These are phyloP conservation scores for Catotricha subobsoleta DNA, from an alignment of 2,888 invertebrate genomes.

Conservation along the genomic window DNA sequence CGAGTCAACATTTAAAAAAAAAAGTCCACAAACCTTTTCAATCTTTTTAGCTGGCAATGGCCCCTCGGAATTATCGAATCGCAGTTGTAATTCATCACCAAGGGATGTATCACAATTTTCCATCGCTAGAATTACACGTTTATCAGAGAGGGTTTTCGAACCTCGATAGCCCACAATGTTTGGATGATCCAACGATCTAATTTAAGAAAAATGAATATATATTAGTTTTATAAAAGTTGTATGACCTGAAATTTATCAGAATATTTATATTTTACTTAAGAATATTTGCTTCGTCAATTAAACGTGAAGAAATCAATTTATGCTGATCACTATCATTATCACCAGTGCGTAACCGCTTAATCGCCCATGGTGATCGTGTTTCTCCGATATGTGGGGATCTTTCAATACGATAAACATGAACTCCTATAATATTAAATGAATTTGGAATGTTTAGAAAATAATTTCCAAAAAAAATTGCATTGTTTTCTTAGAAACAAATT, in stretches of 20 bases:
- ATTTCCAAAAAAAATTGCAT: slow-evolving; percentile 7
- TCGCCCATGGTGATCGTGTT: slow-evolving; percentile 67
- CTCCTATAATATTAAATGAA: slow-evolving; percentile 23
- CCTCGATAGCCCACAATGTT: slow-evolving; percentile 64
- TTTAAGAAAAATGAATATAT: not conserved
- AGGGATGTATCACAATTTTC: slow-evolving; percentile 57
- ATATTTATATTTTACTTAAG: slow-evolving; percentile 29
- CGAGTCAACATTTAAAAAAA: slow-evolving; percentile 2
- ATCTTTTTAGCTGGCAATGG: slow-evolving; percentile 46
- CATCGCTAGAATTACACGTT: slow-evolving; percentile 48
- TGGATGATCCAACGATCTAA: slow-evolving; percentile 47
- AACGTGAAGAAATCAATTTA: slow-evolving; percentile 31
- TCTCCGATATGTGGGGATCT: slow-evolving; percentile 50
- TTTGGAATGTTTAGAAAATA: slow-evolving; percentile 27
- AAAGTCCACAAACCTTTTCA: slow-evolving; percentile 36
- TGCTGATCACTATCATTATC: slow-evolving; percentile 22
- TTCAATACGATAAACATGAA: slow-evolving; percentile 57
- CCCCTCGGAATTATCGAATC: slow-evolving; percentile 35
- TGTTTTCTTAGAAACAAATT: not conserved
- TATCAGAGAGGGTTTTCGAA: slow-evolving; percentile 24
- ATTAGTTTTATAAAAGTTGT: not conserved
- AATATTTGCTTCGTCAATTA: slow-evolving; percentile 53
- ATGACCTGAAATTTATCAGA: slow-evolving; percentile 1
- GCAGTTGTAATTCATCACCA: slow-evolving; percentile 54
- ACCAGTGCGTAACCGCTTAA: slow-evolving; percentile 42